A percentile compares a stretch with the other conserved stretches of the same genome.
phyloP scores from a whole-genome alignment of 2,797 vertebrate species.

The Malurus splendens region DNA sequence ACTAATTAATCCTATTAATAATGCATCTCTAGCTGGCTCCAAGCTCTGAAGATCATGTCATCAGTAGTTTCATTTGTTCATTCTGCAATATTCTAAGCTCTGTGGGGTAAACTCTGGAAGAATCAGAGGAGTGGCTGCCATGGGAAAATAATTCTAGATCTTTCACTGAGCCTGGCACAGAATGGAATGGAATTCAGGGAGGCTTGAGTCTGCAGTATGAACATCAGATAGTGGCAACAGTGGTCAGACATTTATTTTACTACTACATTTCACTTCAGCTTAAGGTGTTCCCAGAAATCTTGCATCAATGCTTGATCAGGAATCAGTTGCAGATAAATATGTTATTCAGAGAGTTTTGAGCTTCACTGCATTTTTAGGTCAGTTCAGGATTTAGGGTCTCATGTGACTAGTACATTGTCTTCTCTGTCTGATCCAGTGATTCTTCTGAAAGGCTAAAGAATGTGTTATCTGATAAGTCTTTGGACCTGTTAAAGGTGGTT shows the following conservation, averaged over 20 bases:
- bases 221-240: background rate
- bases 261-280: background rate
- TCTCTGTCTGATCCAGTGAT: conserved; percentile 49
- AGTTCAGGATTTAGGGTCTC: conserved; percentile 43
- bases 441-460: conserved; percentile 56
- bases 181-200: background rate
- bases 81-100: background rate
- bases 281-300: conserved; percentile 18
- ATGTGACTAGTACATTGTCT: conserved; percentile 50
- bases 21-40: background rate
- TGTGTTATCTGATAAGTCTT: conserved; percentile 53
- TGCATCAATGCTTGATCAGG: background rate
- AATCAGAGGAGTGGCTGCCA: background rate
- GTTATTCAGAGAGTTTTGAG: conserved; percentile 32
- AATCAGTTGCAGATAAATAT: conserved; percentile 15
- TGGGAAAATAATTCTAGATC: background rate
- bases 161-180: background rate
- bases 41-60: background rate
- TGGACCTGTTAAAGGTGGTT: conserved; percentile 1
- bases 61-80: background rate
- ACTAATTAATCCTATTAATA: conserved; percentile 21
- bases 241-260: background rate
- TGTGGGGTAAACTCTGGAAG: background rate
- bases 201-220: background rate
- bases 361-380: conserved; percentile 49